These are phyloP conservation scores for Otis tarda DNA, from an alignment of 2,113 vertebrate species.

Conservation along the genomic window DNA sequence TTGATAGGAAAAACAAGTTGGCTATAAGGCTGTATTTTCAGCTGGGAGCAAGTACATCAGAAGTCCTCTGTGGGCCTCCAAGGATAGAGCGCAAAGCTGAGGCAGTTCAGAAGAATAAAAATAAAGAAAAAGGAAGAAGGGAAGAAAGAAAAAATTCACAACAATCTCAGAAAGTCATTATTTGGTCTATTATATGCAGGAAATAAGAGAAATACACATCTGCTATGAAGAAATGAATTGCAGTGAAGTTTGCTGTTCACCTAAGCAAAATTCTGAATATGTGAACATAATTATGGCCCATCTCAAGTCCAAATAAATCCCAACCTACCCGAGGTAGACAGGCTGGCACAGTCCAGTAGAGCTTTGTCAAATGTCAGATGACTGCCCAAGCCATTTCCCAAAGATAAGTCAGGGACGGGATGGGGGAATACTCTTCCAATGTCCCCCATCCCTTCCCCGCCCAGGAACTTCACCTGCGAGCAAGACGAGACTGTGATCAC, in stretches of 20 bases:
- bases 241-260: not conserved
- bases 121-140: not conserved
- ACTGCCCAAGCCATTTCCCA: not conserved
- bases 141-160: not conserved
- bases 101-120: not conserved
- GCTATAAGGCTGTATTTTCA: not conserved
- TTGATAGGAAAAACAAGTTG: constrained; percentile 4
- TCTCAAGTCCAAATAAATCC: not conserved
- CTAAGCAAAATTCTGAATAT: not conserved
- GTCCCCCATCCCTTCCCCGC: not conserved
- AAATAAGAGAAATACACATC: not conserved
- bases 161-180: not conserved
- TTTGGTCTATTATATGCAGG: not conserved
- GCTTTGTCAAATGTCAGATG: not conserved
- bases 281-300: not conserved
- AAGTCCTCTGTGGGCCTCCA: not conserved
- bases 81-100: not conserved
- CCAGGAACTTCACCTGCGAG: not conserved
- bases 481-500: rapidly evolving
- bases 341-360: not conserved
- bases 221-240: not conserved
- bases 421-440: not conserved
- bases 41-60: not conserved
- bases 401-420: not conserved
- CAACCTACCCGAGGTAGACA: not conserved